phyloP scores from a whole-genome alignment of 2,888 invertebrate species.

The Galerucella pusilla region DNA sequence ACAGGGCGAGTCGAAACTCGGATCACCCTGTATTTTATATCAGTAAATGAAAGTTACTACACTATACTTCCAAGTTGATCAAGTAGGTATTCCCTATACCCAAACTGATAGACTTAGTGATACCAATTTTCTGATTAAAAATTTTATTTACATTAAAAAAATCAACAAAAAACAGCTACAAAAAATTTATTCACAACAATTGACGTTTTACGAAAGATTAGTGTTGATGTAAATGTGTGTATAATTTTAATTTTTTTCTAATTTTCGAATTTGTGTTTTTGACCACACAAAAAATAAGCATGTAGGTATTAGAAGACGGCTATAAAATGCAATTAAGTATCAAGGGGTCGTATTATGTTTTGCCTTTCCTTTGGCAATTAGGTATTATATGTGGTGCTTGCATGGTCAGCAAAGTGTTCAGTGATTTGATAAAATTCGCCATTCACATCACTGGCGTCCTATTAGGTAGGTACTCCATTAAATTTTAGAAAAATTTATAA shows the following conservation, averaged over 20 bases:
- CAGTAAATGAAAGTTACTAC: too few species aligned
- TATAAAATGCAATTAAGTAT: constrained; percentile 23
- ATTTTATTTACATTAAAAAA: too few species aligned
- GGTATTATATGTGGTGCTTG: constrained; percentile 19
- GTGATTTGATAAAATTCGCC: constrained; percentile 17
- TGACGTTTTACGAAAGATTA: too few species aligned
- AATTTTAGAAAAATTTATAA: background rate
- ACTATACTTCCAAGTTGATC: too few species aligned
- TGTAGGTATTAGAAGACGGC: constrained; percentile 14
- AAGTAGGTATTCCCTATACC: too few species aligned
- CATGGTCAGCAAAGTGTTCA: constrained; percentile 21
- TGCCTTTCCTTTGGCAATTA: constrained; percentile 24
- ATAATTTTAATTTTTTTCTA: background rate
- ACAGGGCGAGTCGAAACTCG: too few species aligned
- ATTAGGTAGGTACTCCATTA: background rate
- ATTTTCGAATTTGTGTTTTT: background rate
- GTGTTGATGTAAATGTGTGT: too few species aligned
- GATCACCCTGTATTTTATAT: too few species aligned
- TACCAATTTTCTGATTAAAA: too few species aligned
- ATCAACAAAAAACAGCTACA: too few species aligned
- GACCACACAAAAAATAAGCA: background rate
- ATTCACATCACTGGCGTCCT: constrained; percentile 10
- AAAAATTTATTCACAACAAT: too few species aligned
- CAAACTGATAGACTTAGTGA: too few species aligned
- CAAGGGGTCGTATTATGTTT: constrained; percentile 24